Base-by-base conservation (phyloP, 2,797 vertebrate genomes). In the Rhynchonycteris naso region DNA sequence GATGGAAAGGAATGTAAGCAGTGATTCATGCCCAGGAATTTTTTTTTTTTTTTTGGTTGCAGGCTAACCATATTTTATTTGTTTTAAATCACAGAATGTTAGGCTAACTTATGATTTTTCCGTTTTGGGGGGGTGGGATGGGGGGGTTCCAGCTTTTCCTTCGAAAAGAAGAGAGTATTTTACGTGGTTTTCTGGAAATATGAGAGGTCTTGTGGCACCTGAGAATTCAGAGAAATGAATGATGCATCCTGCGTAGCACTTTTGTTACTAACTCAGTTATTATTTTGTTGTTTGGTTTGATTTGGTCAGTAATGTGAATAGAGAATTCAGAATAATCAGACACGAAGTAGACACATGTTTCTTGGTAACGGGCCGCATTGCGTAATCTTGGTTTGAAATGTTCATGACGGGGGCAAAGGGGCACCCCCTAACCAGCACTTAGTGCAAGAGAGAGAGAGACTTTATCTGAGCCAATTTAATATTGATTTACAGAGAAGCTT, bases 1-100 rank as follows among this genome's bases (percentile, higher is more conserved):
- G 97, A 94, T 98, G 96, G 96, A 97, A 98, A 98, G 97, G 98
- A 98, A 98, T 98, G 97, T 96, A 97, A 98, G 98, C 98, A 97
- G 98, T 98, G 98, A 98, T 98, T 99, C 98, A 98, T 98, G 97
- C 98, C 98, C 97, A 92, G 91, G 94, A 97, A 95, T 35, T 72
- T 88, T 81, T 92, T 84, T 61, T 38, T 83, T 54, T 88, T 76
- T 90, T 83, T 72, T 88, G 85, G 61, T 90, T 98, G 91, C 82
- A 50, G 96, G 95, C 90, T 97, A 96, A 98, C 98, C 98, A 56
- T 87, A 12, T 91, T 97, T 97, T 83, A 95, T 97, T 97, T 97
- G 71, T 90, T 97, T 97, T 92, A 97, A 97, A 96, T 93, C 47
- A 30, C 54, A 94, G 59, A 86, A 83, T 74, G 38, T 92, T 61